Evolutionary conservation across 2,113 vertebrate species (phyloP), one percentile per base, ranked within the genome.

Genomic region (Numenius arquata): DNA sequence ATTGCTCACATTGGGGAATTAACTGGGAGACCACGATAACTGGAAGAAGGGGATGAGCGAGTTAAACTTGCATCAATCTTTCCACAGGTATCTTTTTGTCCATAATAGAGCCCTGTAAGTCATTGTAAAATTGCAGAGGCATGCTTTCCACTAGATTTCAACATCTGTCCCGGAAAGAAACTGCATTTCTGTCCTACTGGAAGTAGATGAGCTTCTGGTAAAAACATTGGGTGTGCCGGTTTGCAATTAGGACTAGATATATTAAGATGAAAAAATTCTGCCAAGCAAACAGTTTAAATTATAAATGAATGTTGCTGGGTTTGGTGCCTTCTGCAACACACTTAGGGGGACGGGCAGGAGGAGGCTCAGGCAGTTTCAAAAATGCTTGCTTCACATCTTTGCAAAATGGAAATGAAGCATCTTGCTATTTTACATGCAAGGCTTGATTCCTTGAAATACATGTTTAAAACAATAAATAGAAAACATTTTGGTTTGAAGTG

Each of bases 241-340:
- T 59, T 84, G n/a, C 65, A 92, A n/a, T 86, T 92, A 86, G 71
- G 41, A 81, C 41, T 62, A 63, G 61, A 77, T 38, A 40, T 47
- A 73, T 58, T 86, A 92, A 88, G 45, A 68, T 87, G 86, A 87
- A 89, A 95, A 84, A 65, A 82, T 16, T 92, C 80, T 94, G 52
- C 65, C 66, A 85, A 78, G 84, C 56, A 85, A 91, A 80, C 50
- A 94, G 25, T 90, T 85, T 89, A 88, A 89, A 91, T 96, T 93
- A 88, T 91, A 90, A 72, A 95, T 93, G 48, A 85, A 43, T 80
- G 45, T 91, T 89, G 53, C 66, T 83, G 74, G 62, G 65, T 77
- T 92, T 55, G 32, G 4, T 88, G 91, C 50, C 70, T 89, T 88
- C 81, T 76, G 32, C 86, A 80, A 5, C 20, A 30, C 27, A 40